A percentile compares a stretch with the other conserved stretches of the same genome.
Conservation (phyloP, 1,140 invertebrate species). For the Lepidurus couesii region DNA sequence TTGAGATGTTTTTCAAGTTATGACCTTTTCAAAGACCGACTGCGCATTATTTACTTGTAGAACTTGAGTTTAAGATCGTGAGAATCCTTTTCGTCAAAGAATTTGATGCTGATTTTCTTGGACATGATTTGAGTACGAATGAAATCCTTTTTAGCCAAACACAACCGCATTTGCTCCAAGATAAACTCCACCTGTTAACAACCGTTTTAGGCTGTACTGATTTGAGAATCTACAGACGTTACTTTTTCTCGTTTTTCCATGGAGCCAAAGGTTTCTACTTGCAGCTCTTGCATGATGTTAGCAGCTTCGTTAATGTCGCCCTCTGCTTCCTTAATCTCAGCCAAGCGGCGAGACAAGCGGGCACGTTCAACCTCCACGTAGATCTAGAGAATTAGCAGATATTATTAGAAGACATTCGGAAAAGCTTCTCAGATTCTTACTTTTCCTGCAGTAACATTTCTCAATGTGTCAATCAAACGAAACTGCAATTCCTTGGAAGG, state of each 20-base stretch:
- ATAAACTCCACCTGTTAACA: constrained; percentile 74
- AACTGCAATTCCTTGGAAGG: constrained; percentile 84
- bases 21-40: constrained; percentile 20
- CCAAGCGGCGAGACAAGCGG: constrained; percentile 85
- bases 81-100: constrained; percentile 76
- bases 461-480: constrained; percentile 91
- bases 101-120: constrained; percentile 96
- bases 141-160: constrained; percentile 92
- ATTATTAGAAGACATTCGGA: constrained; percentile 7
- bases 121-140: constrained; percentile 97
- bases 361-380: constrained; percentile 99
- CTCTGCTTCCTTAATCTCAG: constrained; percentile 89
- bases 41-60: constrained; percentile 56
- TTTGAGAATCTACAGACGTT: constrained; percentile 26
- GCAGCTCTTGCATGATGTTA: constrained; percentile 90
- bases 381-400: constrained; percentile 57
- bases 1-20: not conserved
- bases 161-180: constrained; percentile 97
- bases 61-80: constrained; percentile 86
- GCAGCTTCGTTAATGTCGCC: constrained; percentile 85
- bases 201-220: constrained; percentile 31
- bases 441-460: constrained; percentile 95
- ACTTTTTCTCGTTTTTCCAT: constrained; percentile 97
- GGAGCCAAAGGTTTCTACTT: constrained; percentile 98
- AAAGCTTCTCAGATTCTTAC: constrained; percentile 45